Base-by-base conservation (phyloP, 1,140 invertebrate species). In the Achroia grisella region DNA sequence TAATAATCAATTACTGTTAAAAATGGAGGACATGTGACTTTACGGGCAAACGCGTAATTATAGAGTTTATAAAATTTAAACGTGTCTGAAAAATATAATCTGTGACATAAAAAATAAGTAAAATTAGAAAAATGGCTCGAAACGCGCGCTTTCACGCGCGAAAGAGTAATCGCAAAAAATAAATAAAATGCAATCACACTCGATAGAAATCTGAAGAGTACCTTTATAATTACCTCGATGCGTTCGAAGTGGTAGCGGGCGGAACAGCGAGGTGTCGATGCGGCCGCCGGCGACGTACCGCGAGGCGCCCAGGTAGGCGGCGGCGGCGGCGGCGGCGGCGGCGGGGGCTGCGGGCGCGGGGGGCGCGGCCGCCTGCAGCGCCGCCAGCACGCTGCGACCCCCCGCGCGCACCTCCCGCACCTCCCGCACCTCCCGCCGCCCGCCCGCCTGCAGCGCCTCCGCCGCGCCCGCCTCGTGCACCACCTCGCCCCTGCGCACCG, bases 201-300 rank as follows among this genome's bases (percentile, higher is more conserved):
- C n/a, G n/a, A n/a, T n/a, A n/a, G n/a, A n/a, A n/a, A n/a, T n/a
- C n/a, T n/a, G n/a, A n/a, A n/a, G n/a, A n/a, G n/a, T 23, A 6
- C 17, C 6, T 3, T 23, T 23, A 3, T 23, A 23, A 23, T 6
- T 54, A 75, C 75, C 75, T 27, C 60, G 62, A 29, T 74, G 75
- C 4, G 71, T 32, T 6, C 64, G 55, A 10, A 76, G 42, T 10
- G 69, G 55, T 2, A 78, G 37, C 13, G 71, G 56, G 1, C 68
- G 72, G 44, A 81, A 78, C 10, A 81, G 64, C 6, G 74, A 63
- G 10, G 74, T 78, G 51, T 76, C 77, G 39, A 78, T 77, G 8
- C 71, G 49, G 0, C 63, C 46, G 47, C 77, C 77, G 30, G 77
- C 71, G 23, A 79, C 72, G 51, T 77, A 79, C 8, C 74, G 67